Percentiles rank a stretch among this genome's conserved stretches.
These are phyloP conservation scores for Campylorhamphus procurvoides DNA, from an alignment of 2,113 vertebrate genomes.

Conservation along the genomic window DNA sequence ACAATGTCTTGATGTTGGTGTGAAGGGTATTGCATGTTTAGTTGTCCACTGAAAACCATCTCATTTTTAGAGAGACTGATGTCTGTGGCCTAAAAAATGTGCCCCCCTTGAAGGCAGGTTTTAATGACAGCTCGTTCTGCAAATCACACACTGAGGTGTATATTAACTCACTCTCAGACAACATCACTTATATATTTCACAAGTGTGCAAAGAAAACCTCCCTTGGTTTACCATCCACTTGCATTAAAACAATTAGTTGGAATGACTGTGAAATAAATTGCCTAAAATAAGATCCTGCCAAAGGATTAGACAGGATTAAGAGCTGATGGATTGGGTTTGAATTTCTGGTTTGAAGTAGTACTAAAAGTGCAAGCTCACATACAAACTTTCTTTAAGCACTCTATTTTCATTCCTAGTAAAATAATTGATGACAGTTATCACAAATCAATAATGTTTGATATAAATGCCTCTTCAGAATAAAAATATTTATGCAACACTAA, in stretches of 20 bases:
- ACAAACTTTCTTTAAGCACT: background rate
- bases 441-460: background rate
- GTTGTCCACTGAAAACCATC: background rate
- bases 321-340: background rate
- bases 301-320: slow-evolving; percentile 20
- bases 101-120: background rate
- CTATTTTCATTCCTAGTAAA: background rate
- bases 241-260: background rate
- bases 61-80: background rate
- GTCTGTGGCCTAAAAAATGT: background rate
- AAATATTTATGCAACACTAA: background rate
- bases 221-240: background rate
- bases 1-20: background rate
- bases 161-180: background rate
- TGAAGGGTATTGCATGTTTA: background rate
- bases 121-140: background rate
- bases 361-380: background rate
- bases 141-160: background rate
- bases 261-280: background rate
- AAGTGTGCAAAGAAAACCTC: background rate
- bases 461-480: background rate
- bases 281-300: background rate
- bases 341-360: background rate
- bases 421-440: background rate
- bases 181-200: background rate